Evolutionary conservation across 2,113 vertebrate species (phyloP), one percentile per base, ranked within the genome.

Genomic region (Beaufortia kweichowensis): DNA sequence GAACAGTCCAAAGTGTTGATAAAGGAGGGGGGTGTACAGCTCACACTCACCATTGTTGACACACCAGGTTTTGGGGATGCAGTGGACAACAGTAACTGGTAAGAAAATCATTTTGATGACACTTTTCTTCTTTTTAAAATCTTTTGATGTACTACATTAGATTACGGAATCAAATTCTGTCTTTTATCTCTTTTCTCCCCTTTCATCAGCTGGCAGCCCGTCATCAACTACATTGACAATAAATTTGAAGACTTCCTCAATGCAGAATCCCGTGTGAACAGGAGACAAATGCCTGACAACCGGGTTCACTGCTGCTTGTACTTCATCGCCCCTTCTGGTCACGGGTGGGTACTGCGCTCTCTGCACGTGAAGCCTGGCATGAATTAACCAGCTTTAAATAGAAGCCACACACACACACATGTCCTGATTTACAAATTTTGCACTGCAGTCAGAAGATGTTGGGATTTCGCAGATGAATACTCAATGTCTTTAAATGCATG

Each of bases 21-120:
- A 28, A 93, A 93, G 75, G 92, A 93, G 74, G 92, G 92, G 0
- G 92, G 92, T 0, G 92, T 93, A 66, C 92, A 93, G 79, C 90
- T 93, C 74, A 92, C 91, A 0, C 90, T 93, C 67, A 93, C 92
- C 48, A 93, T 93, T 6, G 92, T 93, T 1, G 92, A 93, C 68
- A 93, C 92, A 1, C 92, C 92, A 4, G 92, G 92, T 11, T 93
- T 93, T 61, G 92, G 92, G 24, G 92, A 93, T 31, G 92, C 92
- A 0, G 92, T 93, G 68, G 90, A 93, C 82, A 93, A 93, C 85
- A 93, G 92, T 79, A 92, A 93, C 84, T 93, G 92, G 92, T 93
- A 68, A 85, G 87, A 26, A 11, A 53, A 33, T 48, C 7, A n/a
- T n/a, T n/a, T n/a, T n/a, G n/a, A n/a, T n/a, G n/a, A n/a, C n/a